Conservation (phyloP, 2,797 vertebrate species). For the Clarias platycephalus region DNA sequence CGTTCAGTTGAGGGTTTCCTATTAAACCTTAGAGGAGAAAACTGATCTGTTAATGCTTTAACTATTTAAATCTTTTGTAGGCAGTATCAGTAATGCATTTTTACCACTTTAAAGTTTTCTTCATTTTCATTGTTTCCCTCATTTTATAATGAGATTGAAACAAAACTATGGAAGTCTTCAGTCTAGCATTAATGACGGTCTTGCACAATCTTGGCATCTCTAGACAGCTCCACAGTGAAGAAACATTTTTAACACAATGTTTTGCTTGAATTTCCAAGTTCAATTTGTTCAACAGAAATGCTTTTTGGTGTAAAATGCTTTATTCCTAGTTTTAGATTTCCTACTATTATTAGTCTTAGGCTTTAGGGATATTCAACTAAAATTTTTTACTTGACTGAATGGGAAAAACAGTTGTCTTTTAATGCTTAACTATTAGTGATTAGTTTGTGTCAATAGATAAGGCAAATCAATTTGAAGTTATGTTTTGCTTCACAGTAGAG, state of each 20-base stretch:
- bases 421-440: not conserved
- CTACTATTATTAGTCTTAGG: not conserved
- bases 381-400: not conserved
- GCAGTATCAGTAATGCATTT: not conserved
- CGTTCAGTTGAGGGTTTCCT: too few relatives aligned
- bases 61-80: not conserved
- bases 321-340: not conserved
- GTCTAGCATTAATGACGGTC: not conserved
- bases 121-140: not conserved
- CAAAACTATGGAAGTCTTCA: not conserved
- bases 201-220: not conserved
- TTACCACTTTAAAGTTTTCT: not conserved
- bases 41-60: not conserved
- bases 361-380: not conserved
- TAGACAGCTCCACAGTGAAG: too few relatives aligned
- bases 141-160: not conserved
- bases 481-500: not conserved
- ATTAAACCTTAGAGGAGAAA: not conserved
- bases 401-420: not conserved
- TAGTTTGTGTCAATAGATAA: conserved; percentile 10
- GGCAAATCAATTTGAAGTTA: not conserved
- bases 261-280: not conserved
- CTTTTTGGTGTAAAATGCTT: not conserved
- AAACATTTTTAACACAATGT: not conserved
- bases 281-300: not conserved